These are phyloP conservation scores for Acridotheres tristis DNA, from an alignment of 2,797 vertebrate genomes.

Conservation along the genomic window DNA sequence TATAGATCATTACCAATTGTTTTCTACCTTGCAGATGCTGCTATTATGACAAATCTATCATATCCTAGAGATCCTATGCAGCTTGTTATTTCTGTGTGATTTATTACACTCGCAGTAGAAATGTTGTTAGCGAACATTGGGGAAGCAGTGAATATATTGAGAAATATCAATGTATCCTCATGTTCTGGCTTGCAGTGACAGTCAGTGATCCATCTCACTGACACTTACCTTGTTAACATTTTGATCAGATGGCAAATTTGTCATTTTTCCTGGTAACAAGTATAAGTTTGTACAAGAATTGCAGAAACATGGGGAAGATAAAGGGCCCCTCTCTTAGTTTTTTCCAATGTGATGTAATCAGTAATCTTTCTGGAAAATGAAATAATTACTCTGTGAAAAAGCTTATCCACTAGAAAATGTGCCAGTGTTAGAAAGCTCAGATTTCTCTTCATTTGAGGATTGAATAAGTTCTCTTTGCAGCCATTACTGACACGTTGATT, in stretches of 20 bases:
- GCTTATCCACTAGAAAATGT: slow-evolving; percentile 68
- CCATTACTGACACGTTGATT: slow-evolving; percentile 72
- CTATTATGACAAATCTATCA: slow-evolving; percentile 80
- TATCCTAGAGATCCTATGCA: slow-evolving; percentile 76
- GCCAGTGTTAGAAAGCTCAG: slow-evolving; percentile 54
- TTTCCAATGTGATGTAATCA: slow-evolving; percentile 72
- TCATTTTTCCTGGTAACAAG: slow-evolving; percentile 86
- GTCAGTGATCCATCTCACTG: slow-evolving; percentile 89
- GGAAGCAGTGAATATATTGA: slow-evolving; percentile 85
- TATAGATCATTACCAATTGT: slow-evolving; percentile 86
- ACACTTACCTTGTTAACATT: slow-evolving; percentile 95
- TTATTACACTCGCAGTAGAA: slow-evolving; percentile 81
- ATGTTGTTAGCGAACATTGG: slow-evolving; percentile 85
- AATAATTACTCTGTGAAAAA: slow-evolving; percentile 78
- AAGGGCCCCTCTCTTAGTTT: slow-evolving; percentile 63
- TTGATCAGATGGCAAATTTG: slow-evolving; percentile 91
- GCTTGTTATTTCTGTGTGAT: slow-evolving; percentile 85
- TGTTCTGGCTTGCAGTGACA: slow-evolving; percentile 85
- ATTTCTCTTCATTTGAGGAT: slow-evolving; percentile 76
- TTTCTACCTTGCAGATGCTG: slow-evolving; percentile 77
- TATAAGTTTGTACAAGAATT: slow-evolving; percentile 83
- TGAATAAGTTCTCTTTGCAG: slow-evolving; percentile 48
- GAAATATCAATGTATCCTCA: slow-evolving; percentile 92
- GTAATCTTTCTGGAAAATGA: slow-evolving; percentile 75
- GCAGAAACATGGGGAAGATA: slow-evolving; percentile 80